phyloP scores from a whole-genome alignment of 2,113 vertebrate species.

The Edolisoma coerulescens region DNA sequence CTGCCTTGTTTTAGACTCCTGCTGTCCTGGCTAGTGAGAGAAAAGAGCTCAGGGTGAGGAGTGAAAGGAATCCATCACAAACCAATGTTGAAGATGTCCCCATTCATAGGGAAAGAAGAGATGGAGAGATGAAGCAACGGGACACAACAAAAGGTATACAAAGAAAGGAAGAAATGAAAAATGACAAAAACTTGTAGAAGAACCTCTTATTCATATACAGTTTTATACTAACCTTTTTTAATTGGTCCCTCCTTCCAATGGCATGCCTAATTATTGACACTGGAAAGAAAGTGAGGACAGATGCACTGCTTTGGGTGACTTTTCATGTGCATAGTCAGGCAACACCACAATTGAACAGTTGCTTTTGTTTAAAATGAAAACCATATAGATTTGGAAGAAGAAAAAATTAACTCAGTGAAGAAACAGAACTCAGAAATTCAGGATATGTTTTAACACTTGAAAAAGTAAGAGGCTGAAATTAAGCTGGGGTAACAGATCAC shows the following conservation, averaged over 20 bases:
- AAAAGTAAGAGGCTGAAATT: neutral
- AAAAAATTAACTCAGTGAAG: neutral
- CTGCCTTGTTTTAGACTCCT: neutral
- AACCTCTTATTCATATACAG: neutral
- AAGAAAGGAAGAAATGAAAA: neutral
- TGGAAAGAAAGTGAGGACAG: neutral
- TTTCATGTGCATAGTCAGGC: neutral
- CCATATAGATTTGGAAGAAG: neutral
- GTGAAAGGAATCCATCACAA: neutral
- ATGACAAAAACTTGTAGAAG: neutral
- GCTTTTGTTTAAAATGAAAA: neutral
- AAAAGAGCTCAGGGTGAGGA: neutral
- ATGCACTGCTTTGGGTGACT: neutral
- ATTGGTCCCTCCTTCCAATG: neutral
- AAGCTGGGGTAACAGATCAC: neutral
- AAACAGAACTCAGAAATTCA: neutral
- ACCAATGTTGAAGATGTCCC: neutral
- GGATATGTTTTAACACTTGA: neutral
- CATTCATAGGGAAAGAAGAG: neutral
- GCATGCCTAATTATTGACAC: neutral
- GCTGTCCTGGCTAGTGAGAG: neutral
- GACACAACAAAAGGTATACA: fast-evolving
- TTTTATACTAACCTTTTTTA: neutral
- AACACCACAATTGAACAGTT: neutral
- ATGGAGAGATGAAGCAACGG: neutral